A percentile compares a stretch with the other conserved stretches of the same genome.
These are phyloP conservation scores for Diuraphis noxia DNA, from an alignment of 1,140 invertebrate species.

Conservation along the genomic window DNA sequence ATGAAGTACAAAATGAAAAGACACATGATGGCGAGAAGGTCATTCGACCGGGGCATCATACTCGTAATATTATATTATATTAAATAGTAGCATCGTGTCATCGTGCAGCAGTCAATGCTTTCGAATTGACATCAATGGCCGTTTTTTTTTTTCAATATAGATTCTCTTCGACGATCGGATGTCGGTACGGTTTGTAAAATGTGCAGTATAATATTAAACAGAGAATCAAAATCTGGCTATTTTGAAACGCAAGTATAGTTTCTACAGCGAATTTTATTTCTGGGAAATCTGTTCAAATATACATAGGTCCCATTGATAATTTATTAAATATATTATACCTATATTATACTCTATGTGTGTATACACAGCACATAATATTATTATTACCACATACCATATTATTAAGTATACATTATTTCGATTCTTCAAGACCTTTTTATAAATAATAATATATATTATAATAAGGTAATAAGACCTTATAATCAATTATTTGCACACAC, in stretches of 20 bases:
- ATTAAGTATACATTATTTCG: not conserved
- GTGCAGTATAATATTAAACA: no score
- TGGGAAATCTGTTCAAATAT: not conserved
- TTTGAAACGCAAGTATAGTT: not conserved
- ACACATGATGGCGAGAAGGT: not conserved
- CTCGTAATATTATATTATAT: not conserved
- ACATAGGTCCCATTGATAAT: not conserved
- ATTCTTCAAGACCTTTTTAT: not conserved
- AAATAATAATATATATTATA: no score
- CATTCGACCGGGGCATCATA: not conserved
- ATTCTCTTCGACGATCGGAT: not conserved
- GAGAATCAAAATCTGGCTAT: not conserved
- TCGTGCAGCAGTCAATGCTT: not conserved
- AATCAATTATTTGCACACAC: not conserved
- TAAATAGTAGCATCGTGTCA: not conserved
- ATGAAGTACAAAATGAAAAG: not conserved
- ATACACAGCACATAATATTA: not conserved
- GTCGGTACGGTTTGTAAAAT: not conserved
- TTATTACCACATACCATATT: not conserved
- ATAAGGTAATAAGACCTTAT: no score
- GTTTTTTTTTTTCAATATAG: not conserved
- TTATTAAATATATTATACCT: no score
- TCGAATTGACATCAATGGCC: not conserved
- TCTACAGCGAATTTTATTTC: not conserved
- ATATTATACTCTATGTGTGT: not conserved